phyloP scores from a whole-genome alignment of 2,113 vertebrate species.

The Trachemys scripta region DNA sequence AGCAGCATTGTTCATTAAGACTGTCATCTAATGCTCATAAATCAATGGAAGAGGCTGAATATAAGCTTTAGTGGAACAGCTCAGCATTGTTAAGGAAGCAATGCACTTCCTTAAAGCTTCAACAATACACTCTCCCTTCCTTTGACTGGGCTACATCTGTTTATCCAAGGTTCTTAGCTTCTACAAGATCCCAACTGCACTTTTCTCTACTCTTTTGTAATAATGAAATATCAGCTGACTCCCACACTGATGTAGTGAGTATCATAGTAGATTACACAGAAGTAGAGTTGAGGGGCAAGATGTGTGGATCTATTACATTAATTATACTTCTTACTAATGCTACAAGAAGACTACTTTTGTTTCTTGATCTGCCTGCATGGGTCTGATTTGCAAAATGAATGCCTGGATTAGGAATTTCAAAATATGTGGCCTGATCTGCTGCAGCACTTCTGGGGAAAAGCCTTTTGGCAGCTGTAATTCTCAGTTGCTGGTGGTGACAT shows the following conservation, averaged over 20 bases:
- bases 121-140: not conserved
- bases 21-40: conserved; percentile 66
- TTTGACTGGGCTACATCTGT: not conserved
- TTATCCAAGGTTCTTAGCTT: not conserved
- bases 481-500: not conserved
- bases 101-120: conserved; percentile 51
- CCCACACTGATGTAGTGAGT: not conserved
- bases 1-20: conserved; percentile 52
- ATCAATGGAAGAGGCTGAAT: conserved; percentile 67
- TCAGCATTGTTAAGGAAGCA: conserved; percentile 32
- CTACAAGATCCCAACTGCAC: not conserved
- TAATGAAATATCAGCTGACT: not conserved
- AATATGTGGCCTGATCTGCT: not conserved
- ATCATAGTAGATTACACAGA: not conserved
- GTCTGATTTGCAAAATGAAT: not conserved
- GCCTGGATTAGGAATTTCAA: not conserved
- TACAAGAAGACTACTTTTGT: not conserved
- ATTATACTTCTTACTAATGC: not conserved
- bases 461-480: not conserved
- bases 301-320: not conserved
- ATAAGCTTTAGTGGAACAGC: conserved; percentile 66
- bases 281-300: not conserved
- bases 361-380: not conserved
- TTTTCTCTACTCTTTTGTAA: not conserved
- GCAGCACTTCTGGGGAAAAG: not conserved